Base-by-base conservation (phyloP, 2,113 vertebrate species). In the Craseonycteris thonglongyai region DNA sequence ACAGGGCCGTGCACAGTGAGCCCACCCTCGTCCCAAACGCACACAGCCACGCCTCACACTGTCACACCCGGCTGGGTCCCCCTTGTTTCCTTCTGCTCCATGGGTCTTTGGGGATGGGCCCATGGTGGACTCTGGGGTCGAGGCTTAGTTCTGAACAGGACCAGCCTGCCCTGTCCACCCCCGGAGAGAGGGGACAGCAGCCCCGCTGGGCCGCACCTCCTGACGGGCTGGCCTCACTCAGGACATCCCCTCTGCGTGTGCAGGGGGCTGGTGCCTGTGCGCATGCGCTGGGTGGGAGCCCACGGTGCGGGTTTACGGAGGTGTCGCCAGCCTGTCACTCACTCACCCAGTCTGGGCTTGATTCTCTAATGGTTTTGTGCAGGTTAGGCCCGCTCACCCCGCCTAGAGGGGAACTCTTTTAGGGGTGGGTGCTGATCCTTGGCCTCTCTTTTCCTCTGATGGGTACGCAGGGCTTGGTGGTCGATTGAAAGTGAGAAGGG, bases 231-330 rank as follows among this genome's bases (percentile, higher is more conserved):
- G 3, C 30, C 24, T 18, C 10, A 65, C 24, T 18, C 10, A 65
- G 76, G 38, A 26, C 13, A 22, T 26, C 68, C 58, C 76, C 51
- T 51, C 11, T 0, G 5, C 15, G 19, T 4, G 0, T 3, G 51
- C 65, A 10, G 40, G 33, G 49, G n/a, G 35, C 51, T 8, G 9
- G 24, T 10, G 33, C 65, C 16, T 6, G 6, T 0, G 0, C 5
- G 11, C 0, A 0, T 30, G 82, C 2, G 19, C 38, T 12, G 0
- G 0, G 2, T 6, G 30, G 51, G 22, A 42, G 22, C 24, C n/a
- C 6, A 6, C 1, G 9, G 28, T 4, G 6, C 35, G 58, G 8
- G n/a, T 51, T 5, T 19, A 30, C 0, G 7, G 26, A 30, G 65
- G 69, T 18, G 40, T 33, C 59, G 2, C 14, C 6, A 15, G 63